Base-by-base conservation (phyloP, 2,888 invertebrate species). In the Andrena trimmerana region DNA sequence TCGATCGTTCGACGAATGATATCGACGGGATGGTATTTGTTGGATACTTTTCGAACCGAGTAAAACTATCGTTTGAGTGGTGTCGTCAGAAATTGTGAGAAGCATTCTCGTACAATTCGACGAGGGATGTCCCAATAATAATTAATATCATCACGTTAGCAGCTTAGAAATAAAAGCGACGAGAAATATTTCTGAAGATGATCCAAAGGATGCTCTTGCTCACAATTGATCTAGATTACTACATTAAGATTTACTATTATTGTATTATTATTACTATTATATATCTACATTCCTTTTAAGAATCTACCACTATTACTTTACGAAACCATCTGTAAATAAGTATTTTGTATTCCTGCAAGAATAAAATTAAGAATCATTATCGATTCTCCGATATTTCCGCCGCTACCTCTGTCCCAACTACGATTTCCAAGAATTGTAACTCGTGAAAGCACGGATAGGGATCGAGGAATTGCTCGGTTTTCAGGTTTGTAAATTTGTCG, bases 341-440 rank as follows among this genome's bases (percentile, higher is more conserved):
- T 93, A 93, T 94, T 94, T 94, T 94, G 93, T 94, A 94, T 94
- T 93, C 93, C 93, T 93, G 92, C 92, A 92, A 92, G 91, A 92
- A 91, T 90, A 91, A 91, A 86, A 89, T 78, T 81, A 89, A 86
- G 83, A 89, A 86, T 85, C 84, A 88, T 88, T 85, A 87, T 16
- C 52, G 67, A 10, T 77, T 50, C 29, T 74, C n/a, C 48, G 8
- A 74, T 69, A 57, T 57, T 54, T 27, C 48, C 24, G 52, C 60
- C 48, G 50, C 13, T 57, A 8, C 16, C 62, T 8, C 20, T 24
- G 7, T 3, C 0, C 31, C 31, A 13, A 7, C 0, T 10, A 10
- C 10, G 24, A 24, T 57, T 57, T 27, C 4, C 20, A 4, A 57
- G 0, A 20, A 59, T 42, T 59, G 24, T 1, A 13, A n/a, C 7